phyloP scores from a whole-genome alignment of 2,113 vertebrate species.

The Vanacampus margaritifer region DNA sequence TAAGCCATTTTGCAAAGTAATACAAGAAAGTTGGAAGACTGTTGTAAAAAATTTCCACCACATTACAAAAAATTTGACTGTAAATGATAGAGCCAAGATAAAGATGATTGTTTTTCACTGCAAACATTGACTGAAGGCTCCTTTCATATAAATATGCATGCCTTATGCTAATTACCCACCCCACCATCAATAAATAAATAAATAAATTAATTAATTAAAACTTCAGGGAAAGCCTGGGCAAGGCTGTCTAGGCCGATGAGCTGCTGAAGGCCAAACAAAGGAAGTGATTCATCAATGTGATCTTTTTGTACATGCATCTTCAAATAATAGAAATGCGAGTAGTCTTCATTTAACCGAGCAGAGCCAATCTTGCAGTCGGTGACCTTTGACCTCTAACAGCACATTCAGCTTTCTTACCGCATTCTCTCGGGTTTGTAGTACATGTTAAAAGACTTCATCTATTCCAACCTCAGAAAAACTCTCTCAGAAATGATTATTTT shows the following conservation, averaged over 20 bases:
- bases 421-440: neutral
- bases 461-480: neutral
- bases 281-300: neutral
- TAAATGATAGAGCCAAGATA: neutral
- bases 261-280: neutral
- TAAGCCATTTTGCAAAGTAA: neutral
- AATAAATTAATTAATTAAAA: too few relatives aligned
- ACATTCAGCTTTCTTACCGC: neutral
- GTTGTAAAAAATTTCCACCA: neutral
- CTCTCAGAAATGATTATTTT: neutral
- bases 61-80: neutral
- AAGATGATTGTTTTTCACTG: neutral
- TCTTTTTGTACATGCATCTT: neutral
- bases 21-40: neutral
- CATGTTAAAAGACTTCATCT: neutral
- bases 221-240: neutral
- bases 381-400: conserved; percentile 1
- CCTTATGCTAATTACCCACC: neutral
- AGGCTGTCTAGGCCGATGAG: neutral
- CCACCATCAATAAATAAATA: neutral
- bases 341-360: neutral
- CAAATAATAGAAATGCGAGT: neutral
- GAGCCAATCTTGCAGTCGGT: neutral
- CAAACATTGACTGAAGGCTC: neutral
- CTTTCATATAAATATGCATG: neutral